phyloP scores from a whole-genome alignment of 2,888 invertebrate species.

The Argyra leucocephala region DNA sequence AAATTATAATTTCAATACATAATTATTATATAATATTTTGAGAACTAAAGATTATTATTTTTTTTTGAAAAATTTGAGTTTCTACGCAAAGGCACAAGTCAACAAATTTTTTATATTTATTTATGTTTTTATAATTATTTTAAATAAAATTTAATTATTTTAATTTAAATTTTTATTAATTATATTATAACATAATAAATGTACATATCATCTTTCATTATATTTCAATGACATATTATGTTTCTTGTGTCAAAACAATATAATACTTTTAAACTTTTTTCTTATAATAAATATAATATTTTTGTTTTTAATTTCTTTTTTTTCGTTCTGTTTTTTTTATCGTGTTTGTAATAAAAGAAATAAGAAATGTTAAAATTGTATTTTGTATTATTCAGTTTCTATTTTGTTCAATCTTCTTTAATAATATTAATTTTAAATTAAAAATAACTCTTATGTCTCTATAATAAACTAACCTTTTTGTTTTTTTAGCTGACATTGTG shows the following conservation, averaged over 20 bases:
- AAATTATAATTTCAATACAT: no score
- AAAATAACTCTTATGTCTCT: neutral
- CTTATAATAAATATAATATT: neutral
- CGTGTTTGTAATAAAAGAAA: neutral
- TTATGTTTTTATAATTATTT: neutral
- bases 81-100: constrained; percentile 43
- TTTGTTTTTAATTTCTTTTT: neutral
- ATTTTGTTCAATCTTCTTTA: neutral
- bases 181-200: neutral
- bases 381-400: neutral
- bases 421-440: neutral
- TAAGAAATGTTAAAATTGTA: neutral
- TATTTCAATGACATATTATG: no score
- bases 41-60: no score
- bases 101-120: constrained; percentile 32
- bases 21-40: no score
- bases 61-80: no score
- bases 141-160: neutral
- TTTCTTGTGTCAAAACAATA: no score
- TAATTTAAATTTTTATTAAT: neutral
- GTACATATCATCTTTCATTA: no score
- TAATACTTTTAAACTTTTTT: no score
- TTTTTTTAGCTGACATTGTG: neutral
- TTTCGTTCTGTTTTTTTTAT: no score
- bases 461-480: neutral